Evolutionary conservation across 2,888 invertebrate genomes (phyloP).

Genomic region (Lasioglossum lativentre): DNA sequence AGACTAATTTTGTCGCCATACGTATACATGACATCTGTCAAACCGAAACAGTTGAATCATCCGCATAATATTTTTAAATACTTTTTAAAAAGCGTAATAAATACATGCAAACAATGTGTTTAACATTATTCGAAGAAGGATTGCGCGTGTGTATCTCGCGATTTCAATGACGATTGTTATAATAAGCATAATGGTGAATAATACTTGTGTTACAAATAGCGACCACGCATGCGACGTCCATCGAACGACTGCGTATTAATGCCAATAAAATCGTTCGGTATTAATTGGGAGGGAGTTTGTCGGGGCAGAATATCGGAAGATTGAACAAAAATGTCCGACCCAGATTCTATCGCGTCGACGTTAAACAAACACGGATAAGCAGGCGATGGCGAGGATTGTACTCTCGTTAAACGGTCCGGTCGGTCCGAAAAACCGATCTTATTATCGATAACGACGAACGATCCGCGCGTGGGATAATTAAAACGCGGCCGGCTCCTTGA

Average conservation of each 20-base stretch:
- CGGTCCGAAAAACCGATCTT: slow-evolving; percentile 4
- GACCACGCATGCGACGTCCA: background rate
- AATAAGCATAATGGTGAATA: background rate
- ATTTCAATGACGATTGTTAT: background rate
- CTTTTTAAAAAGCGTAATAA: too few relatives aligned
- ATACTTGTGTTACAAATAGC: background rate
- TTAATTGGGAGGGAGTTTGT: background rate
- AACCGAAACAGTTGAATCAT: too few relatives aligned
- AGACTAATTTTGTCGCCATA: background rate
- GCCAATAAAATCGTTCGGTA: slow-evolving; percentile 13
- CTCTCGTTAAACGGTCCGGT: background rate
- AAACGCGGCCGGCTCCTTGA: background rate
- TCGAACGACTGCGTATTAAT: background rate
- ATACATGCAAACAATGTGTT: too few relatives aligned
- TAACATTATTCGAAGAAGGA: too few relatives aligned
- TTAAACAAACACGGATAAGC: slow-evolving; percentile 9
- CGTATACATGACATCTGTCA: too few relatives aligned
- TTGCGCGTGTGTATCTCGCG: too few relatives aligned
- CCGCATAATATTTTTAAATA: background rate
- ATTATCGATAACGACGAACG: slow-evolving; percentile 29
- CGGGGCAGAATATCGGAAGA: background rate
- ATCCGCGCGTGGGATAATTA: slow-evolving; percentile 10
- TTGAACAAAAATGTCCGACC: background rate
- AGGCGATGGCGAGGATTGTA: background rate
- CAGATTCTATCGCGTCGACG: background rate